Base-by-base conservation (phyloP, 2,797 vertebrate species). In the Rhabdomys pumilio region DNA sequence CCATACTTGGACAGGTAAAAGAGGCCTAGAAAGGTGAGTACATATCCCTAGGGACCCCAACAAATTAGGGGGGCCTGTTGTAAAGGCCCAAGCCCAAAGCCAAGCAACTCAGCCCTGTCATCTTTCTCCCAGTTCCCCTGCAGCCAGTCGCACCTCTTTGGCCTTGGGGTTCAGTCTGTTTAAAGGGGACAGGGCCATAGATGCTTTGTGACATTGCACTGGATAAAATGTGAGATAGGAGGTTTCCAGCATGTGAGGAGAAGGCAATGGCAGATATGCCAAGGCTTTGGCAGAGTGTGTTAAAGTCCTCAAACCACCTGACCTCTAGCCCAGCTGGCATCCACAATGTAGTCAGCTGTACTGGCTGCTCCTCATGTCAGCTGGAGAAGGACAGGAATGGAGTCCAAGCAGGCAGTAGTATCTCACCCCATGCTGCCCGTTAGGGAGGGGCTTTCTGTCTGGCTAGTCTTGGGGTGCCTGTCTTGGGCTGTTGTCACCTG, bases 291-390 rank as follows among this genome's bases (percentile, higher is more conserved):
- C 41, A 8, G 72, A 50, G 65, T 19, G 1, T 75, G 22, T 50
- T 20, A 11, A 50, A 75, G 55, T 19, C 63, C 72, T 76, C 0
- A 0, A 29, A 77, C 72, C 22, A 14, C 72, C 91, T 97, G 90
- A 96, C 93, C 96, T 77, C 41, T 93, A 88, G 87, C 95, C 96
- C 96, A 97, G 93, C 85, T 98, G 97, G 97, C 90, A 0, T 41
- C 38, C 47, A 26, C 20, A 3, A 7, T 17, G 3, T 53, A 0
- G 63, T 91, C 97, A 94, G 94, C 97, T 93, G 96, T 57, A 20
- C 87, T 79, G 6, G 91, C 4, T 1, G 15, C 12, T n/a, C 12
- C 50, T 55, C 67, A n/a, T 41, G 84, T 65, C 77, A 69, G n/a
- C 63, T 44, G 63, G 77, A 73, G 77, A 57, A 41, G 77, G 50